A percentile compares a stretch with the other conserved stretches of the same genome.
Conservation (phyloP, 2,797 vertebrate genomes). For the Psittacula derbiana region DNA sequence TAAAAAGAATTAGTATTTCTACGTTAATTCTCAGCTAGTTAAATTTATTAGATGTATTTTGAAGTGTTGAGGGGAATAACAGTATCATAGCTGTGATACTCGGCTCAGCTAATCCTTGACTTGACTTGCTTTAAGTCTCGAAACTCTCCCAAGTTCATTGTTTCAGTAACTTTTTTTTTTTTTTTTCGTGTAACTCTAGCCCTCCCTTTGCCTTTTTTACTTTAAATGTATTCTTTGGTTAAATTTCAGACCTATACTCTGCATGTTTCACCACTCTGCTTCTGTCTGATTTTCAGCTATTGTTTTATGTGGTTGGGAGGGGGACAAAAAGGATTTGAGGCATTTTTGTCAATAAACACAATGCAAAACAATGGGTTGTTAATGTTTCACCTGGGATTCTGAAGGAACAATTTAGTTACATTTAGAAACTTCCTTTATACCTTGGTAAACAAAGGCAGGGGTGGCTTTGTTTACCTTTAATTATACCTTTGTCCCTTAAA, state of each 20-base stretch:
- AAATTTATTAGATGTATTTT: background rate
- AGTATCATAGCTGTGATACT: background rate
- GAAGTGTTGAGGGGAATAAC: background rate
- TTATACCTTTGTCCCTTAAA: constrained; percentile 44
- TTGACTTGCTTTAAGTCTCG: background rate
- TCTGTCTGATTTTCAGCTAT: background rate
- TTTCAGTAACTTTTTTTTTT: background rate
- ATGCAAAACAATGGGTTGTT: constrained; percentile 52
- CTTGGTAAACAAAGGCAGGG: constrained; percentile 51
- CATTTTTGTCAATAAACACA: constrained; percentile 19
- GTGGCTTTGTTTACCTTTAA: constrained; percentile 50
- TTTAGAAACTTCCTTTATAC: constrained; percentile 64
- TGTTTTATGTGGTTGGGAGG: background rate
- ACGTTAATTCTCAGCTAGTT: background rate
- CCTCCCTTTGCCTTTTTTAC: background rate
- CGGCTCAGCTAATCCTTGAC: background rate
- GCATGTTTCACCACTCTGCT: background rate
- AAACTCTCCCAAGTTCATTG: background rate
- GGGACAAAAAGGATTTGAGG: background rate
- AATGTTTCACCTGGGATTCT: constrained; percentile 47
- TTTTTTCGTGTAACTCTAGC: background rate
- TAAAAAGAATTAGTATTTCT: background rate
- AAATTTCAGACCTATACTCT: background rate
- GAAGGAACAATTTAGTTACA: constrained; percentile 51
- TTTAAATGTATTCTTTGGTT: background rate